phyloP scores from a whole-genome alignment of 2,797 vertebrate genomes.

The Xenentodon cancila region DNA sequence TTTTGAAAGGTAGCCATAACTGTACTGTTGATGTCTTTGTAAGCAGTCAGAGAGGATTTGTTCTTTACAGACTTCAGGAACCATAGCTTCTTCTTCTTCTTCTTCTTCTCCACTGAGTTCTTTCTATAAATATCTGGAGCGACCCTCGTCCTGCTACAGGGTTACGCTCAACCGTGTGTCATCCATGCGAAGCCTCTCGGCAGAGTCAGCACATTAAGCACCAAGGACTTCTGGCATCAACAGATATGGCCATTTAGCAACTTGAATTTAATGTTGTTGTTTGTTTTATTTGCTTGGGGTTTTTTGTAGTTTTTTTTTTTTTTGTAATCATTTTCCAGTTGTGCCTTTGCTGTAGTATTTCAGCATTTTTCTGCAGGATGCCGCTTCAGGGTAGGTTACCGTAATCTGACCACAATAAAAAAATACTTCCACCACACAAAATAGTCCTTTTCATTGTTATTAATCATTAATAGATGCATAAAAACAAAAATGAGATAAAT shows the following conservation, averaged over 20 bases:
- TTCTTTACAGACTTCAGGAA: neutral
- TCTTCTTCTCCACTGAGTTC: neutral
- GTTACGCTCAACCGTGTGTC: slow-evolving; percentile 9
- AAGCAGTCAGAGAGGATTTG: no score
- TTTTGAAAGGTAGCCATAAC: no score
- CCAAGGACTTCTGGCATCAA: slow-evolving; percentile 15
- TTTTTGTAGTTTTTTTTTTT: no score
- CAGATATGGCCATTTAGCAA: neutral
- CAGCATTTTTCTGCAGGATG: no score
- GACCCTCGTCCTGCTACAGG: neutral
- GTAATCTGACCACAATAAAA: no score
- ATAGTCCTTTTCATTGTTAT: no score
- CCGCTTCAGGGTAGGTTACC: no score
- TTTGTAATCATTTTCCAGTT: neutral
- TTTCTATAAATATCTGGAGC: slow-evolving; percentile 22
- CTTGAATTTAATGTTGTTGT: neutral
- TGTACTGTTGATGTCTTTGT: no score
- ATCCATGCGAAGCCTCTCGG: neutral
- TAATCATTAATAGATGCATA: no score
- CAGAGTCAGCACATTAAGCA: slow-evolving; percentile 18
- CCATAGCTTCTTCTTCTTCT: neutral
- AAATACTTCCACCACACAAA: no score
- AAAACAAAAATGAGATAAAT: neutral
- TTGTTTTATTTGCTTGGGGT: no score
- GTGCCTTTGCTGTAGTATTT: neutral